A percentile compares a stretch with the other conserved stretches of the same genome.
These are phyloP conservation scores for Xenopus tropicalis DNA, from an alignment of 2,113 vertebrate species.

Conservation along the genomic window UCB_Xtro_10.0 CM004446.2:42117501-42118000, in stretches of 20 bases:
- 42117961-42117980: too few species aligned
- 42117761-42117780: slow-evolving; percentile 69
- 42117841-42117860: neutral
- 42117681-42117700: slow-evolving; percentile 79
- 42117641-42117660: slow-evolving; percentile 87
- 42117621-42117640: slow-evolving; percentile 90
- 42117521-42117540: slow-evolving; percentile 84
- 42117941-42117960: too few species aligned
- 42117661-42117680: slow-evolving; percentile 86
- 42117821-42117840: neutral
- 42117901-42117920: too few species aligned
- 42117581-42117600: slow-evolving; percentile 75
- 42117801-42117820: slow-evolving; percentile 59
- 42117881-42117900: too few species aligned
- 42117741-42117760: slow-evolving; percentile 88
- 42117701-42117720: slow-evolving; percentile 94
- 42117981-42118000: too few species aligned
- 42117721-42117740: slow-evolving; percentile 84
- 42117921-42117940: too few species aligned
- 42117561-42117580: slow-evolving; percentile 74
- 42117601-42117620: slow-evolving; percentile 91
- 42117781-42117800: slow-evolving; percentile 84
- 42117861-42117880: neutral
- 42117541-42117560: slow-evolving; percentile 76
- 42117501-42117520: slow-evolving; percentile 62